Evolutionary conservation across 2,888 invertebrate species (phyloP), one percentile per base, ranked within the genome.

Genomic region (Melanchra persicariae): DNA sequence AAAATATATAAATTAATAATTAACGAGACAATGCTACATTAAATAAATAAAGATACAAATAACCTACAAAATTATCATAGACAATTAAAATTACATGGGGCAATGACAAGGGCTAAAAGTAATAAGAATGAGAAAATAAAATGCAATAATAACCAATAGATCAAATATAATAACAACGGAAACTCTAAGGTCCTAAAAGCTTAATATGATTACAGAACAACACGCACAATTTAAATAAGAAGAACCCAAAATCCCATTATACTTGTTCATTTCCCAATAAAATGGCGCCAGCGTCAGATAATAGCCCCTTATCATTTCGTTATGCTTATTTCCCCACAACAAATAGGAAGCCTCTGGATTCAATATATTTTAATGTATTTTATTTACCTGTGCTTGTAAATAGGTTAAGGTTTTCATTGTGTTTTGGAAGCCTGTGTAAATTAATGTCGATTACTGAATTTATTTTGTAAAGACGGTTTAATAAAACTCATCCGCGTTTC

Each of bases 201-300:
- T 49, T 51, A 79, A 64, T 57, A 49, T 9, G n/a, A 73, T 45
- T 51, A 22, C 30, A 34, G 7, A 65, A 65, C 10, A 79, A 74
- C 49, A 60, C 47, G 62, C 34, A 64, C 17, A 72, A 79, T 64
- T 72, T 72, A 62, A 74, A 62, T 34, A 61, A 34, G 54, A 8
- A 51, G 60, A 57, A 51, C 59, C 59, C 22, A 55, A 69, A 85
- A 77, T 77, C 66, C 72, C 68, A 65, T 81, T 82, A 70, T 64
- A 47, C 26, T 81, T 69, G 66, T 79, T 84, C 74, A 80, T 87
- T 84, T 84, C 80, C 82, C 75, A 70, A 71, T 80, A 81, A 77
- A 77, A 82, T 74, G 63, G 74, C 62, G 70, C 65, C 58, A 60
- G 71, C 76, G 63, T 67, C 74, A 74, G 75, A 82, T 77, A 82